phyloP scores from a whole-genome alignment of 2,113 vertebrate species.

The Gambusia holbrooki region DNA sequence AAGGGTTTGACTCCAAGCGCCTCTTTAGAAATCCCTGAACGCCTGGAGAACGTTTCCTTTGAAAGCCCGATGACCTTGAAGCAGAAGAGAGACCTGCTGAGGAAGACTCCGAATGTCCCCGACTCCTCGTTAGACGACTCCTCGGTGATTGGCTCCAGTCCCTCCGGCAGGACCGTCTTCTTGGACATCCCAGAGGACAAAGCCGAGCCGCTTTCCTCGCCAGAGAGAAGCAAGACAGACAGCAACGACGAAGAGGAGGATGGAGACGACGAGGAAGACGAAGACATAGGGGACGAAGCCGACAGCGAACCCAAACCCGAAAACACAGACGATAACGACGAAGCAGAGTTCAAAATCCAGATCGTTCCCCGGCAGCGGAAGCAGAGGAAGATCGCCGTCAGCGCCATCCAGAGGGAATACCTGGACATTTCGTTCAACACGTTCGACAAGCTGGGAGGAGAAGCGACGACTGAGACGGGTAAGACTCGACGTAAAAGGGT shows the following conservation, averaged over 20 bases:
- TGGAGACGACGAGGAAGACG: conserved; percentile 84
- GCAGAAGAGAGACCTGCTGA: conserved; percentile 92
- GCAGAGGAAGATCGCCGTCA: conserved; percentile 97
- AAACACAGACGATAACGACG: conserved; percentile 86
- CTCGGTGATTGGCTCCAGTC: conserved; percentile 69
- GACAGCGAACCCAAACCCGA: conserved; percentile 85
- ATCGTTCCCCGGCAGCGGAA: conserved; percentile 96
- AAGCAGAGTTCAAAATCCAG: conserved; percentile 97
- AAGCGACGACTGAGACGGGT: conserved; percentile 88
- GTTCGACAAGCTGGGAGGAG: conserved; percentile 90
- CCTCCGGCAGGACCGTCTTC: conserved; percentile 83
- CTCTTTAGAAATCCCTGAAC: conserved; percentile 75
- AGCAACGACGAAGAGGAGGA: conserved; percentile 83
- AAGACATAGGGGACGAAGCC: conserved; percentile 86
- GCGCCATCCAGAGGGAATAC: conserved; percentile 98
- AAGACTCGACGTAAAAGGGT: conserved; percentile 53
- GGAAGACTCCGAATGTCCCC: conserved; percentile 88
- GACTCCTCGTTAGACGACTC: conserved; percentile 88
- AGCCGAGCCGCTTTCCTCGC: conserved; percentile 80
- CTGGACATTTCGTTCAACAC: conserved; percentile 97
- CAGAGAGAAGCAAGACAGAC: conserved; percentile 82
- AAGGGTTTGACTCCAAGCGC: conserved; percentile 54
- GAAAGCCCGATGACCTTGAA: conserved; percentile 91
- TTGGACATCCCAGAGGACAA: conserved; percentile 89
- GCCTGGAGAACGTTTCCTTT: conserved; percentile 64